A percentile compares a stretch with the other conserved stretches of the same genome.
Conservation (phyloP, 2,797 vertebrate species). For the Dipus sagitta region DNA sequence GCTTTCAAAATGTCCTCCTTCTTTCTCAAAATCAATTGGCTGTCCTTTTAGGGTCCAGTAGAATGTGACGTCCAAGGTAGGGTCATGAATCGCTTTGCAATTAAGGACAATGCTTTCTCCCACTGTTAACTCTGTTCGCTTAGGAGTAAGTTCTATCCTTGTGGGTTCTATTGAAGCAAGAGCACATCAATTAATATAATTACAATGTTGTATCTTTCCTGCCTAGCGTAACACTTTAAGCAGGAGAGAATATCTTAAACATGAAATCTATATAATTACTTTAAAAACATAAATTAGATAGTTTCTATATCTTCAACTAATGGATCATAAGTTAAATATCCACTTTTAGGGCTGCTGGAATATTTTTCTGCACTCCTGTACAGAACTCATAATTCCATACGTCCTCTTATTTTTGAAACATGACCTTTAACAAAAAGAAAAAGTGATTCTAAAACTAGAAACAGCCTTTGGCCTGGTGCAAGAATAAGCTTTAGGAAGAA, state of each 20-base stretch:
- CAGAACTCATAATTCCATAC: background rate
- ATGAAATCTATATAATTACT: background rate
- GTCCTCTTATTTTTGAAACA: background rate
- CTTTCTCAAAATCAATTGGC: slow-evolving; percentile 94
- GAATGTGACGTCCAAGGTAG: slow-evolving; percentile 94
- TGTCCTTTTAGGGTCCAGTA: slow-evolving; percentile 95
- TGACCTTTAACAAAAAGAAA: background rate
- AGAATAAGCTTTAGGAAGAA: background rate
- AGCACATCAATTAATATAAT: background rate
- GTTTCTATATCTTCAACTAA: background rate
- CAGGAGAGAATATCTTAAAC: background rate
- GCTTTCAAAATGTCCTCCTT: slow-evolving; percentile 96
- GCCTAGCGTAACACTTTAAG: background rate
- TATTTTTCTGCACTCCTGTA: background rate
- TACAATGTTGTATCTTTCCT: background rate
- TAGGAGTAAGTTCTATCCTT: slow-evolving; percentile 95
- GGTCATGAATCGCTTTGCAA: slow-evolving; percentile 96
- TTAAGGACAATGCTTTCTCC: slow-evolving; percentile 98
- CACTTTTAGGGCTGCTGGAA: background rate
- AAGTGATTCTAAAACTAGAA: background rate
- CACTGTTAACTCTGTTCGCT: slow-evolving; percentile 95
- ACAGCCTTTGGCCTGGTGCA: background rate
- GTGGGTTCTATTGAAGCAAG: slow-evolving; percentile 92
- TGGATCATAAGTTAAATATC: background rate
- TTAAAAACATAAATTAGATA: background rate